Percentiles rank a stretch among this genome's conserved stretches.
These are phyloP conservation scores for Dynastes grantii DNA, from an alignment of 2,888 invertebrate species.

Conservation along the genomic window DNA sequence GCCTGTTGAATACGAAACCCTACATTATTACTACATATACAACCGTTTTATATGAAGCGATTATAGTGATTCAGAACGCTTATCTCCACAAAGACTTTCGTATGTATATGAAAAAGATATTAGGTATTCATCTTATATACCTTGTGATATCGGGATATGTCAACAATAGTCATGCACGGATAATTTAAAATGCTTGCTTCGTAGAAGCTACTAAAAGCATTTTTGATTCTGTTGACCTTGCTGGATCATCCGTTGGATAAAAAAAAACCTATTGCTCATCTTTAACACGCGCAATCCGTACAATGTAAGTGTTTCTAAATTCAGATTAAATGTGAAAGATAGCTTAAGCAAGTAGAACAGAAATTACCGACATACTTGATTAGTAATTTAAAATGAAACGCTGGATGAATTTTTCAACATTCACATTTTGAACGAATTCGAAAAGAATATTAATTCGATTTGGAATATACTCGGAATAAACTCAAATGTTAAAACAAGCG, in stretches of 20 bases:
- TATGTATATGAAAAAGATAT: constrained; percentile 16
- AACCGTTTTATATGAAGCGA: constrained; percentile 42
- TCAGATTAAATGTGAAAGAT: constrained; percentile 28
- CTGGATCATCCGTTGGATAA: neutral
- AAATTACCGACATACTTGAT: neutral
- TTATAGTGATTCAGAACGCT: constrained; percentile 41
- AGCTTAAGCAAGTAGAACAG: neutral
- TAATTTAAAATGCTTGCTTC: constrained; percentile 36
- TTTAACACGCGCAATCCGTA: neutral
- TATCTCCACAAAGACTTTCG: constrained; percentile 34
- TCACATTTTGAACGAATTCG: too few relatives aligned
- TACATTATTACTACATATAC: constrained; percentile 24
- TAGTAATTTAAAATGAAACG: constrained; percentile 1
- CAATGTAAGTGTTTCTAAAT: constrained; percentile 18
- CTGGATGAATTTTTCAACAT: neutral
- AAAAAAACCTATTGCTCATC: constrained; percentile 43
- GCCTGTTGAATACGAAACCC: constrained; percentile 32
- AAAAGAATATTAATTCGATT: too few relatives aligned
- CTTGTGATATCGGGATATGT: constrained; percentile 37
- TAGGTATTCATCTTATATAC: constrained; percentile 20
- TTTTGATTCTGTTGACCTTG: constrained; percentile 33
- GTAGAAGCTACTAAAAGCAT: constrained; percentile 32
- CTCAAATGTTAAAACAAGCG: too few relatives aligned
- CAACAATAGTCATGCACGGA: constrained; percentile 38
- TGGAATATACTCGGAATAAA: neutral